Evolutionary conservation across 2,113 vertebrate species (phyloP).

Genomic region (Chloropsis hardwickii): DNA sequence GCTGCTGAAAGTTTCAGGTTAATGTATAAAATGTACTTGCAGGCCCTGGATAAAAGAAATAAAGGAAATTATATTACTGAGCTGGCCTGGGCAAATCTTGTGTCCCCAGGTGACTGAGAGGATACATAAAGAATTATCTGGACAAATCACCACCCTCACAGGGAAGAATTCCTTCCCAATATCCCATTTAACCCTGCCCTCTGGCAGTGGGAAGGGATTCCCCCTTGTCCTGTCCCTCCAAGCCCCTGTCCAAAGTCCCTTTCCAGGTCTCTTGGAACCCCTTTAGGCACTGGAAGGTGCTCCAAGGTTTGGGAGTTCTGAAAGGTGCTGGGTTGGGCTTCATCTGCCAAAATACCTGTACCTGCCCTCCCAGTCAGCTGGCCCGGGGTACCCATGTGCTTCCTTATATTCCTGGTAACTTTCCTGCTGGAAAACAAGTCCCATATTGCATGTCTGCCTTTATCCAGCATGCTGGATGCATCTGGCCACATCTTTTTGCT

Average conservation of each 20-base stretch:
- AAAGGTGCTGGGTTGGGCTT: background rate
- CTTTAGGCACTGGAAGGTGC: background rate
- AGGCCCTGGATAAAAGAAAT: background rate
- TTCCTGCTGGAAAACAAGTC: background rate
- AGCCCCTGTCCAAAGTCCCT: background rate
- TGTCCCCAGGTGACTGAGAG: background rate
- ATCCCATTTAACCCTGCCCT: background rate
- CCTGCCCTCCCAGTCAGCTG: background rate
- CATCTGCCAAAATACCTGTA: background rate
- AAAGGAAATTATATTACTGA: background rate
- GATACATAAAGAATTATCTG: background rate
- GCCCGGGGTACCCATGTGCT: background rate
- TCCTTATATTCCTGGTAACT: background rate
- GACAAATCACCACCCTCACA: background rate
- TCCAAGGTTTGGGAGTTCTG: background rate
- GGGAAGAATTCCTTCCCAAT: background rate
- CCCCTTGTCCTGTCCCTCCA: background rate
- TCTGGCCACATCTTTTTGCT: background rate
- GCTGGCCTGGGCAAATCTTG: background rate
- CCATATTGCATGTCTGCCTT: background rate
- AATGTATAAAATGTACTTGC: background rate
- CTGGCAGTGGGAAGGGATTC: background rate
- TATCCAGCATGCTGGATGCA: background rate
- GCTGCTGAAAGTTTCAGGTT: conserved; percentile 28
- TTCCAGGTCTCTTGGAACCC: background rate